Base-by-base conservation (phyloP, 2,888 invertebrate species). In the Amblyteles armatorius region DNA sequence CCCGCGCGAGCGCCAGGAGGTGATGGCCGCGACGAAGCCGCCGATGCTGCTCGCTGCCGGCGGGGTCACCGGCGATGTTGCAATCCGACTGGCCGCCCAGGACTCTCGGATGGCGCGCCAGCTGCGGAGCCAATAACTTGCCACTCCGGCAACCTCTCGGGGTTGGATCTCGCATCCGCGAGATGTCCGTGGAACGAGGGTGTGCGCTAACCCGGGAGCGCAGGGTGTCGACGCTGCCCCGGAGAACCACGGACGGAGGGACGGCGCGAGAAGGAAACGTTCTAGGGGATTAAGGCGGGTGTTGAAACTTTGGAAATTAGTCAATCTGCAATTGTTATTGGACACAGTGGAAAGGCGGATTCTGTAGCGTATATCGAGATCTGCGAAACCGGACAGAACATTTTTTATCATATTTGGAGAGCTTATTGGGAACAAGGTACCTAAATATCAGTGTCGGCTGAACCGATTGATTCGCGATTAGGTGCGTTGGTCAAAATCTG, bases 61-160 rank as follows among this genome's bases (percentile, higher is more conserved):
- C 84, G 90, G 92, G 91, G 91, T 92, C 88, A 90, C 92, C 92
- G 29, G 60, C 71, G 91, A 90, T 93, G 93, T 48, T 48, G 93
- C 93, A 93, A 93, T 93, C 92, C 92, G 91, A 91, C 86, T 84
- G 85, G 69, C 55, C 81, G 63, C 71, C 82, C 60, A 79, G 79
- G 57, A 52, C 78, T 85, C 80, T 86, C 83, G 87, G 87, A 88
- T 88, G 60, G 88, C 85, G 86, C 93, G 93, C 94, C 94, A 94
- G 94, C 94, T 94, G 94, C 86, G 90, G 87, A 90, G 88, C 92
- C 93, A 94, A 94, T 94, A 94, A 94, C 93, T 93, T 92, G 90
- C 90, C 88, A 84, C 65, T 78, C 71, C 67, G 44, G 52, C 63
- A 52, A 81, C 73, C 81, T 84, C 72, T 71, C 71, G 68, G 48